phyloP scores from a whole-genome alignment of 2,888 invertebrate genomes.

The Tridacna crocea region DNA sequence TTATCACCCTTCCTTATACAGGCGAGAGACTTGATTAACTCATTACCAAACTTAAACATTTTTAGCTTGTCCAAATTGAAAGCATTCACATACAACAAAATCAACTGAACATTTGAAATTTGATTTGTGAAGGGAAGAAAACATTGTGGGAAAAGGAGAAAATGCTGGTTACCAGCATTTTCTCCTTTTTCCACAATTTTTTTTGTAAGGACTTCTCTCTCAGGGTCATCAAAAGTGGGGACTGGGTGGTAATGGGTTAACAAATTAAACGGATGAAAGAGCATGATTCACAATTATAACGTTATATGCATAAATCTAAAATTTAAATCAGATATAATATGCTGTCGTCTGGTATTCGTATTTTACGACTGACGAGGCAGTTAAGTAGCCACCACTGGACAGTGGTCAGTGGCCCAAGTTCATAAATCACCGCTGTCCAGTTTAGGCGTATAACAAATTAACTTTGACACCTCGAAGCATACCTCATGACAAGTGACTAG shows the following conservation, averaged over 20 bases:
- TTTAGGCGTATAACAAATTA: constrained; percentile 24
- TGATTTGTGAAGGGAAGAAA: background rate
- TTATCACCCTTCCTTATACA: too few relatives aligned
- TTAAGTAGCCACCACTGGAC: too few relatives aligned
- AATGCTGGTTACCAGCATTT: background rate
- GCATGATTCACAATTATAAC: background rate
- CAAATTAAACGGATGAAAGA: too few relatives aligned
- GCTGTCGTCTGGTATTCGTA: background rate
- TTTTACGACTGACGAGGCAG: background rate
- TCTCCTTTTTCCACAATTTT: constrained; percentile 2
- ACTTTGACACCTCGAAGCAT: constrained; percentile 3
- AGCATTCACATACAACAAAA: too few relatives aligned
- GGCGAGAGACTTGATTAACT: too few relatives aligned
- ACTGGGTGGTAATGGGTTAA: too few relatives aligned
- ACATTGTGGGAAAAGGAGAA: background rate
- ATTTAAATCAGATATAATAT: background rate
- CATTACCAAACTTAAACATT: too few relatives aligned
- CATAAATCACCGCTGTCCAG: constrained; percentile 11
- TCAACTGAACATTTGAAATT: too few relatives aligned
- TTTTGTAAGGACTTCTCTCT: too few relatives aligned
- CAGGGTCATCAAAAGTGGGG: too few relatives aligned
- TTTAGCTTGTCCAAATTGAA: too few relatives aligned
- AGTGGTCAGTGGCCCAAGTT: background rate
- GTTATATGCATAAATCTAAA: constrained; percentile 6
- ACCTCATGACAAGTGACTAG: background rate